These are phyloP conservation scores for Caligus rogercresseyi DNA, from an alignment of 1,140 invertebrate genomes.

Conservation along the genomic window DNA sequence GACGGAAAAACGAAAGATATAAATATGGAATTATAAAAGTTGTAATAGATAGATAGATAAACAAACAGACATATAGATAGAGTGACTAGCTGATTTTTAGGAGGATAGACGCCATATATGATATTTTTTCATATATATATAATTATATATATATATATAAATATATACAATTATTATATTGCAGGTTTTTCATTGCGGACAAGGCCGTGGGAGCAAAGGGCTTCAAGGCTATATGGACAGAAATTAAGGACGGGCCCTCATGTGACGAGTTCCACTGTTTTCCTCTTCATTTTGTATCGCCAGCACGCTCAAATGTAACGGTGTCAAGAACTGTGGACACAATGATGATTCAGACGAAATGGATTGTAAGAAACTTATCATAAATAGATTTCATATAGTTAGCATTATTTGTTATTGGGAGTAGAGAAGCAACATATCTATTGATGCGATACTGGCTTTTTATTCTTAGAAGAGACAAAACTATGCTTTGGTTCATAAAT, in stretches of 20 bases:
- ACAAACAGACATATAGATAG: not conserved
- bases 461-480: no score
- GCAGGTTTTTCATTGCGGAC: constrained; percentile 59
- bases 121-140: not conserved
- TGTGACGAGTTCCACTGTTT: constrained; percentile 44
- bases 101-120: not conserved
- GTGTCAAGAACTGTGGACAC: constrained; percentile 28
- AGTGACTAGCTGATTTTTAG: constrained; percentile 1
- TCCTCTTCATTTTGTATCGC: constrained; percentile 54
- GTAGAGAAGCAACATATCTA: not conserved
- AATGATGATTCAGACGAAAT: constrained; percentile 27
- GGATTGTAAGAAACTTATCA: constrained; percentile 20
- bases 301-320: constrained; percentile 27
- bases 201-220: constrained; percentile 62
- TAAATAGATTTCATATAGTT: no score
- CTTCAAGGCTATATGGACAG: constrained; percentile 74
- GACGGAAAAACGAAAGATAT: no score
- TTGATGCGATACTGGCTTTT: no score
- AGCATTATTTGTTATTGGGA: no score
- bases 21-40: no score
- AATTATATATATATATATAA: not conserved
- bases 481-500: no score
- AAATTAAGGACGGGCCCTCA: constrained; percentile 31
- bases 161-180: constrained; percentile 29
- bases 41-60: no score